phyloP scores from a whole-genome alignment of 2,797 vertebrate genomes.

The Erithacus rubecula region DNA sequence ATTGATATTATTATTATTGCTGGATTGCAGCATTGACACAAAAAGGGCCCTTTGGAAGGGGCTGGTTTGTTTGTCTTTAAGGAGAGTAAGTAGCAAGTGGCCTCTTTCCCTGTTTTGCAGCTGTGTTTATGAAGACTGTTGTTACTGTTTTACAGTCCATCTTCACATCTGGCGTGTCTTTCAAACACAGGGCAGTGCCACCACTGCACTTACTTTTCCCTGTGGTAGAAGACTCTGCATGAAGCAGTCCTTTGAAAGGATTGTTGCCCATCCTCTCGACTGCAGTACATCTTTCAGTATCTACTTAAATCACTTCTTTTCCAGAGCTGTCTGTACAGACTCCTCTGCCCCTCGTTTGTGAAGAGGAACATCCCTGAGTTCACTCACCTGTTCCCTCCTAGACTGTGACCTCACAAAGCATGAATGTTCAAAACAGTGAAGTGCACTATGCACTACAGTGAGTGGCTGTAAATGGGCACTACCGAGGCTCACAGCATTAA shows the following conservation, averaged over 20 bases:
- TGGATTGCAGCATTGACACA: not conserved
- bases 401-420: not conserved
- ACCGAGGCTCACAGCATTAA: not conserved
- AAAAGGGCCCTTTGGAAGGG: not conserved
- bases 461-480: not conserved
- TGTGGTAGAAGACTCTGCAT: not conserved
- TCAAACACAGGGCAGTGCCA: not conserved
- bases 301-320: not conserved
- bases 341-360: not conserved
- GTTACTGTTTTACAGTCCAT: not conserved
- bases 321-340: not conserved
- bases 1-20: not conserved
- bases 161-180: not conserved
- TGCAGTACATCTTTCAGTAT: not conserved
- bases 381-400: not conserved
- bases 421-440: not conserved
- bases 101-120: not conserved
- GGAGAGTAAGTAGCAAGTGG: not conserved
- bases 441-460: fast-evolving
- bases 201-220: not conserved
- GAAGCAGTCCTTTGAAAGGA: not conserved
- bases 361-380: not conserved
- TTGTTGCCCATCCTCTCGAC: not conserved
- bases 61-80: not conserved
- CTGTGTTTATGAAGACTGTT: not conserved